These are phyloP conservation scores for Ganaspis brasiliensis DNA, from an alignment of 2,888 invertebrate genomes.

Conservation along the genomic window DNA sequence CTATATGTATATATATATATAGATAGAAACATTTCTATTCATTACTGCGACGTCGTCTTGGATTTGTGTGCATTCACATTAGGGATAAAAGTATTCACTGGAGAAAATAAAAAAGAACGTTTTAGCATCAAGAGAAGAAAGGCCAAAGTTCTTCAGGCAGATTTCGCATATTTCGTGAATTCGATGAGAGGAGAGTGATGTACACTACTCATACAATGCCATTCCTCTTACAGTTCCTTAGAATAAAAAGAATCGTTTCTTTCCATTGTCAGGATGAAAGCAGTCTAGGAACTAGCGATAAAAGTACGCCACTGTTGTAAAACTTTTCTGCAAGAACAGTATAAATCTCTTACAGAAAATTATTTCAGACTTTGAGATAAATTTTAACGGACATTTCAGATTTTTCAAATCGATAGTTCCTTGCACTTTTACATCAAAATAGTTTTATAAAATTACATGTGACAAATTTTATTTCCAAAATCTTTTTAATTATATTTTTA, in stretches of 20 bases:
- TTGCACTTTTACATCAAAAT: neutral
- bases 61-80: conserved; percentile 7
- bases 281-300: conserved; percentile 9
- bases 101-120: conserved; percentile 11
- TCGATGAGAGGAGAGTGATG: conserved; percentile 3
- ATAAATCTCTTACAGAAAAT: conserved; percentile 10
- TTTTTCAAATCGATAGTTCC: neutral
- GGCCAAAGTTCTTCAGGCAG: conserved; percentile 2
- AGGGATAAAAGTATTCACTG: neutral
- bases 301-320: conserved; percentile 18
- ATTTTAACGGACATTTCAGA: conserved; percentile 3
- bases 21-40: conserved; percentile 2
- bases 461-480: too few relatives aligned
- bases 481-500: too few relatives aligned
- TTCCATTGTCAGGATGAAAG: conserved; percentile 14
- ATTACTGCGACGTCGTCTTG: neutral
- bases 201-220: conserved; percentile 18
- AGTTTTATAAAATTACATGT: neutral
- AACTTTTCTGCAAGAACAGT: neutral
- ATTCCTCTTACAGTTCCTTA: conserved; percentile 13
- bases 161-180: neutral
- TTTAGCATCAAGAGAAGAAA: neutral
- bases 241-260: conserved; percentile 13
- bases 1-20: too few relatives aligned
- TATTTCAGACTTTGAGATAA: conserved; percentile 4